Conservation (phyloP, 2,797 vertebrate species). For the Hoplostethus mediterraneus region DNA sequence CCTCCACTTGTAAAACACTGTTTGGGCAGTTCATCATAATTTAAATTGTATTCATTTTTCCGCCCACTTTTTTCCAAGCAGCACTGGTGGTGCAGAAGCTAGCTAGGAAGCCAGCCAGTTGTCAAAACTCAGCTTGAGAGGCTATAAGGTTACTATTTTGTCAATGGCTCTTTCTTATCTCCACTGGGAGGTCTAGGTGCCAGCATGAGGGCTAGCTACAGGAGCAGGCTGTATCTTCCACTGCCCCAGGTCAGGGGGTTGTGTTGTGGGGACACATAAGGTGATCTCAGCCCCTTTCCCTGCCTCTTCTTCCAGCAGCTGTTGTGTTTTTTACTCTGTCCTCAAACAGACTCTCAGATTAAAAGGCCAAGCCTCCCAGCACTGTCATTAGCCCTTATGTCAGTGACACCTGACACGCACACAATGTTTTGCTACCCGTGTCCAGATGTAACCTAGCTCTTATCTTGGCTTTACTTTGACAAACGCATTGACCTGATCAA, state of each 20-base stretch:
- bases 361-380: slow-evolving; percentile 28
- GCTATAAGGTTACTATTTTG: background rate
- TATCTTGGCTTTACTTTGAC: slow-evolving; percentile 19
- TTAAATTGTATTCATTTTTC: too few species aligned
- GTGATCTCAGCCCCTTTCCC: slow-evolving; percentile 28
- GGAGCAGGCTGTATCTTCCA: slow-evolving; percentile 11
- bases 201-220: slow-evolving; percentile 29
- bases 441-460: background rate
- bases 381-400: slow-evolving; percentile 36
- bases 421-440: slow-evolving; percentile 11
- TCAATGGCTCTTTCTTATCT: slow-evolving; percentile 8
- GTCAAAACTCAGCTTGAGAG: slow-evolving; percentile 10
- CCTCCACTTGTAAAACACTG: background rate
- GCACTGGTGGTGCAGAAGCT: background rate
- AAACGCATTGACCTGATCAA: slow-evolving; percentile 2
- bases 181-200: slow-evolving; percentile 39
- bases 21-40: background rate
- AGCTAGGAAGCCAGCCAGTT: slow-evolving; percentile 9
- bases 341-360: slow-evolving; percentile 33
- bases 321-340: slow-evolving; percentile 54
- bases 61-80: background rate
- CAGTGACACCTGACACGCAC: slow-evolving; percentile 16
- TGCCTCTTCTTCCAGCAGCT: slow-evolving; percentile 54
- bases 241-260: slow-evolving; percentile 54
- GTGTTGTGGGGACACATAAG: slow-evolving; percentile 31